Conservation (phyloP, 2,888 invertebrate genomes). For the Urechis unicinctus region DNA sequence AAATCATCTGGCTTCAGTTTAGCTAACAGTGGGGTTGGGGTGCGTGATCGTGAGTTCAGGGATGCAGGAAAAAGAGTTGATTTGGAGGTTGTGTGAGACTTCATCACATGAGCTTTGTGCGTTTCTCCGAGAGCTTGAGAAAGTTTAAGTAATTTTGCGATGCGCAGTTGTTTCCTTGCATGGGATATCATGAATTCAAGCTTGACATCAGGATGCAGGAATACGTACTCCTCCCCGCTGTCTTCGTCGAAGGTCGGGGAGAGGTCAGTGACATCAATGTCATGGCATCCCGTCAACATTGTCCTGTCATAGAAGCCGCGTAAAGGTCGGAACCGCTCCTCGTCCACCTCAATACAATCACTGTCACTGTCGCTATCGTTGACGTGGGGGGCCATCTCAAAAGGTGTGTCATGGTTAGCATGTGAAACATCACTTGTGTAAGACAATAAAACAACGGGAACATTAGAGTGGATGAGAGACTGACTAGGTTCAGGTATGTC, state of each 20-base stretch:
- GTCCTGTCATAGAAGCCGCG: slow-evolving; percentile 14
- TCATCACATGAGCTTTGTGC: background rate
- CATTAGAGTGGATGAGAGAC: no score
- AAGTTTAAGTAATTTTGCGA: slow-evolving; percentile 29
- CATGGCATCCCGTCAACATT: slow-evolving; percentile 12
- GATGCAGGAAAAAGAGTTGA: background rate
- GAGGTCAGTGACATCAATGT: background rate
- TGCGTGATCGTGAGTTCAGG: background rate
- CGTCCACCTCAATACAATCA: slow-evolving; percentile 3
- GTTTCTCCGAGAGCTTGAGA: background rate
- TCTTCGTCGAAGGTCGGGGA: background rate
- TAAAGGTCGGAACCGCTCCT: background rate
- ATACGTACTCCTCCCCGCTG: slow-evolving; percentile 5
- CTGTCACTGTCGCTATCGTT: slow-evolving; percentile 6
- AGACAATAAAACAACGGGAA: slow-evolving; percentile 10
- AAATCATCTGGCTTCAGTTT: slow-evolving; percentile 17
- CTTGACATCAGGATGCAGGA: slow-evolving; percentile 16
- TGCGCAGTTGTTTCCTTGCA: slow-evolving; percentile 9
- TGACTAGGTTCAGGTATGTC: background rate
- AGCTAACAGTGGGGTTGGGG: no score
- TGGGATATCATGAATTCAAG: slow-evolving; percentile 12
- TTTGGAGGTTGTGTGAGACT: background rate
- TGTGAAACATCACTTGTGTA: background rate
- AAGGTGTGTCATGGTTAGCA: background rate
- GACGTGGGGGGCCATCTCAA: background rate